A percentile compares a stretch with the other conserved stretches of the same genome.
These are phyloP conservation scores for Gymnoscopelus braueri DNA, from an alignment of 2,797 vertebrate genomes.

Conservation along the genomic window DNA sequence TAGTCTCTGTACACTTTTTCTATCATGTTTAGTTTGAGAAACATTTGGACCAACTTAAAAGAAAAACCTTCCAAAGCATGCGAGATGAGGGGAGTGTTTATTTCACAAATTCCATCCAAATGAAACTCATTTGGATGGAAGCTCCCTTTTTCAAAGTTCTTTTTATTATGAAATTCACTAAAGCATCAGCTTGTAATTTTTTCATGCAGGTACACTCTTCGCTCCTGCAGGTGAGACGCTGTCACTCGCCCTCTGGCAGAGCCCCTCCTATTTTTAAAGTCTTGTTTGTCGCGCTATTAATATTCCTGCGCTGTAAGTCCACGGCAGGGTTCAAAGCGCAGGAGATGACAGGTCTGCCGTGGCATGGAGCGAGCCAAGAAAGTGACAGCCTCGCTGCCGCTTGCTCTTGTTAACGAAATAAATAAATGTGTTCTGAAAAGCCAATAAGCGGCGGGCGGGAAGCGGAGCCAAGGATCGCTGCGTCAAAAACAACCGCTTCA, in stretches of 20 bases:
- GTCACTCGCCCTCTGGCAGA: slow-evolving; percentile 59
- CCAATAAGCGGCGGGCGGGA: slow-evolving; percentile 78
- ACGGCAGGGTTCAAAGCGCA: slow-evolving; percentile 73
- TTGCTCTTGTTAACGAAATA: slow-evolving; percentile 82
- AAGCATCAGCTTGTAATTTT: too few species aligned
- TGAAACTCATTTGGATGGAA: too few species aligned
- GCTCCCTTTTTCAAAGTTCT: too few species aligned
- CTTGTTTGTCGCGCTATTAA: slow-evolving; percentile 72
- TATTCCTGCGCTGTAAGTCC: slow-evolving; percentile 66
- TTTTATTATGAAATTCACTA: too few species aligned
- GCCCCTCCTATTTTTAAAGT: slow-evolving; percentile 69
- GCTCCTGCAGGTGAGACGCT: slow-evolving; percentile 40
- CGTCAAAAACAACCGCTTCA: slow-evolving; percentile 78
- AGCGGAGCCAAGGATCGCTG: slow-evolving; percentile 77
- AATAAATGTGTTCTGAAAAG: slow-evolving; percentile 84
- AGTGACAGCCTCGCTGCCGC: slow-evolving; percentile 74
- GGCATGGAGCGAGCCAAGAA: slow-evolving; percentile 68
- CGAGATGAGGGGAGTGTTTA: too few species aligned
- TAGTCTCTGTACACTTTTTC: slow-evolving; percentile 12
- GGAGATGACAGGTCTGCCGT: slow-evolving; percentile 77
- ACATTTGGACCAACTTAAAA: neutral
- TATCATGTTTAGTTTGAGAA: slow-evolving; percentile 1
- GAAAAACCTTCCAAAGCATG: too few species aligned
- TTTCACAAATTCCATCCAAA: too few species aligned
- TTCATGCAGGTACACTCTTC: neutral